Base-by-base conservation (phyloP, 2,797 vertebrate species). In the Macrochelys suwanniensis region DNA sequence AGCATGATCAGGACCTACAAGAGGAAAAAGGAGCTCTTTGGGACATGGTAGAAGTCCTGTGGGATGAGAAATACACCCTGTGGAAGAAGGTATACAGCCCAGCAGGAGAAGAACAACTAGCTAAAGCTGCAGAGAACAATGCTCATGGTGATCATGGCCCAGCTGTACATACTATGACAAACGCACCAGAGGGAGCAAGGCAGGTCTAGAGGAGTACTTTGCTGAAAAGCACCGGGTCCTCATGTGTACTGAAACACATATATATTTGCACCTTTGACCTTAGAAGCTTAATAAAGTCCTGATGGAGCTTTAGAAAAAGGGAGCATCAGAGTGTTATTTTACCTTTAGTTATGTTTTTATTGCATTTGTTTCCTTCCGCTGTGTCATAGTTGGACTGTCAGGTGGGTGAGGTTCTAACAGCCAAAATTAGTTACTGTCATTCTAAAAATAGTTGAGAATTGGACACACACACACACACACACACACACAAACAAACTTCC, bases 1-100 rank as follows among this genome's bases (percentile, higher is more conserved):
- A 97, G 68, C 97, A 97, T 6, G 78, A 97, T 89, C 51, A 31
- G 68, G 95, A 90, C 6, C 91, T 97, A 51, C 97, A 94, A 95
- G 95, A 97, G 47, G 96, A 97, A 84, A 98, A 97, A n/a, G 86
- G 89, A n/a, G 91, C 61, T 21, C 78, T 97, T 16, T 95, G 94
- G 92, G 37, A 84, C 11, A 80, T 92, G 92, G 85, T 87, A 13
- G 89, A 95, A 92, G 95, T 88, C 23, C 90, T 98, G 4, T 87
- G 96, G 28, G 90, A 93, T 17, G 77, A 96, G 49, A 97, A 97
- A 89, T 96, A 97, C 65, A 84, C 87, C 54, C 49, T 97, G 3
- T 97, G 97, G 93, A 94, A 96, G 21, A 95, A 95, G 7, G 56
- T 95, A 90, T 85, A 87, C 90, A 28, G 94, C 90, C 31, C 90